Evolutionary conservation across 1,140 invertebrate genomes (phyloP).

Genomic region (Venturia canescens): DNA sequence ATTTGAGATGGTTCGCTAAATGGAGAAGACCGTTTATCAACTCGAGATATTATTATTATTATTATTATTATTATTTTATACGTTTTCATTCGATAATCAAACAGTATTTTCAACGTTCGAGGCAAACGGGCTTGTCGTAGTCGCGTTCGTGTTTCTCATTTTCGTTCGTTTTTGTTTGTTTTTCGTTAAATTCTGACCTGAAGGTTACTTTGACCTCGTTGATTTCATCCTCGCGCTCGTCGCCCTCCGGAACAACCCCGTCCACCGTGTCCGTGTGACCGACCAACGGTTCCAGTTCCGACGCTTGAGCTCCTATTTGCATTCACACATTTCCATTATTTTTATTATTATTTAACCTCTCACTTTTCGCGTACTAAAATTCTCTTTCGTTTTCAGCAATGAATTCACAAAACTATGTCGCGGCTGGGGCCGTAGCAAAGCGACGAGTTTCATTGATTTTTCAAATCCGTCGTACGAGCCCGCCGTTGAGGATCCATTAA

Average conservation of each 20-base stretch:
- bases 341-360: neutral
- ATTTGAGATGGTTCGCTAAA: constrained; percentile 6
- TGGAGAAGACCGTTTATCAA: neutral
- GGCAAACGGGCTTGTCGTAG: constrained; percentile 67
- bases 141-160: constrained; percentile 65
- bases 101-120: neutral
- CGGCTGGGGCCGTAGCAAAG: too few species aligned
- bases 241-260: constrained; percentile 78
- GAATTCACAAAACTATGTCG: neutral
- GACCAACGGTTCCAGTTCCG: constrained; percentile 88
- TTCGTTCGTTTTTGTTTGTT: constrained; percentile 11
- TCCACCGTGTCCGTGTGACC: constrained; percentile 80
- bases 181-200: constrained; percentile 71
- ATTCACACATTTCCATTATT: constrained; percentile 37
- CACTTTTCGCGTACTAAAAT: neutral
- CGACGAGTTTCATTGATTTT: neutral
- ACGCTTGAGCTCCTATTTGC: constrained; percentile 73
- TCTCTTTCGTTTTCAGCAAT: neutral
- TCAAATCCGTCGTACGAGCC: neutral
- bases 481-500: too few species aligned
- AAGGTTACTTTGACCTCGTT: constrained; percentile 68
- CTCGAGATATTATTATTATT: neutral
- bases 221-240: constrained; percentile 74
- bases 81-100: constrained; percentile 1
- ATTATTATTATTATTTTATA: constrained; percentile 21